phyloP scores from a whole-genome alignment of 2,797 vertebrate species.

The Lutjanus campechanus region DNA sequence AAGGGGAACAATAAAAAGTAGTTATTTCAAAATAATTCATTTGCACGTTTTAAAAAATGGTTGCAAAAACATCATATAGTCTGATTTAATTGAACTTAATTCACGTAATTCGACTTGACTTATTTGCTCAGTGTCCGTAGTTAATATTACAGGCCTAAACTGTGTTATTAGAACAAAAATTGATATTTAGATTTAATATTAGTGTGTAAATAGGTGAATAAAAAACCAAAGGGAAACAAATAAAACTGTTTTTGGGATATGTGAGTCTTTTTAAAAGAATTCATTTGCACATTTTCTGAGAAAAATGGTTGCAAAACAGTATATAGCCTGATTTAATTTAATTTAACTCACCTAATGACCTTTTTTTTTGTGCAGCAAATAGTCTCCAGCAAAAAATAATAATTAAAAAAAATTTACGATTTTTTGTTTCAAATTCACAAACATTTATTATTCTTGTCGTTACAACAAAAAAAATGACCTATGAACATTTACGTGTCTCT shows the following conservation, averaged over 20 bases:
- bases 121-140: background rate
- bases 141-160: background rate
- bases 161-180: background rate
- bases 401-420: conserved; percentile 59
- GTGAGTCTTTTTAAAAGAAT: background rate
- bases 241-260: background rate
- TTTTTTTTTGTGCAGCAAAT: background rate
- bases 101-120: background rate
- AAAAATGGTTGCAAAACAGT: background rate
- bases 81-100: background rate
- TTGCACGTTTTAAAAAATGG: background rate
- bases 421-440: conserved; percentile 88
- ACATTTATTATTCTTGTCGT: conserved; percentile 97
- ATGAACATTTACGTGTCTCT: conserved; percentile 84
- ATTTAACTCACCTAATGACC: background rate
- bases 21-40: background rate
- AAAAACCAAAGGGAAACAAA: background rate
- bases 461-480: conserved; percentile 91
- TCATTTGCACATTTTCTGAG: background rate
- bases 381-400: conserved; percentile 39
- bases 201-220: background rate
- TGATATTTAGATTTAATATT: background rate
- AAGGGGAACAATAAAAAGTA: too few species aligned
- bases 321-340: background rate
- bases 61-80: background rate